Conservation (phyloP, 2,888 invertebrate genomes). For the Encarsia formosa region DNA sequence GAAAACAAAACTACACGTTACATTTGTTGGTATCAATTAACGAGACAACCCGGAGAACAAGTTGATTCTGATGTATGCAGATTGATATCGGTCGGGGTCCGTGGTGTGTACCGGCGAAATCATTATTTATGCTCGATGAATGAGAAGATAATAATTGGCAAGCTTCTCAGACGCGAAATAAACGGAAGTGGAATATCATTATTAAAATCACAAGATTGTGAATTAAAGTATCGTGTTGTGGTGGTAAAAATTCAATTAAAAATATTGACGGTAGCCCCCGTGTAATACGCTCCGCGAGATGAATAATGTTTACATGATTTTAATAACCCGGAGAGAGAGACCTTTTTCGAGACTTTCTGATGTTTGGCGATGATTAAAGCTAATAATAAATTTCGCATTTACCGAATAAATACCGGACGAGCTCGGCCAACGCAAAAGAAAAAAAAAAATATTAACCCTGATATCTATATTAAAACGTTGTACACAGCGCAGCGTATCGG, state of each 20-base stretch:
- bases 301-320: slow-evolving; percentile 17
- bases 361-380: too few relatives aligned
- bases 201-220: slow-evolving; percentile 21
- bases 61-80: slow-evolving; percentile 22
- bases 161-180: slow-evolving; percentile 16
- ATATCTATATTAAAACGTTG: too few relatives aligned
- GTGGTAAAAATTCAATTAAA: slow-evolving; percentile 20
- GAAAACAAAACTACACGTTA: slow-evolving; percentile 8
- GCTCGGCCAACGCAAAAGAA: too few relatives aligned
- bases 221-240: slow-evolving; percentile 3
- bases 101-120: slow-evolving; percentile 18
- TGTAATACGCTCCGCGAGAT: background rate
- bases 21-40: slow-evolving; percentile 24
- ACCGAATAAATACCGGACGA: too few relatives aligned
- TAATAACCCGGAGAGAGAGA: too few relatives aligned
- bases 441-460: too few relatives aligned
- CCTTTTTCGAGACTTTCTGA: too few relatives aligned
- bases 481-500: slow-evolving; percentile 9
- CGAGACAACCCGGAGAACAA: slow-evolving; percentile 19
- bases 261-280: slow-evolving; percentile 14
- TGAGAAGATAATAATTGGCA: slow-evolving; percentile 26
- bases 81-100: slow-evolving; percentile 20
- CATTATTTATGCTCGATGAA: slow-evolving; percentile 26
- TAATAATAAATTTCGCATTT: too few relatives aligned
- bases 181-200: slow-evolving; percentile 23